These are phyloP conservation scores for Perca schrenkii DNA, from an alignment of 2,113 vertebrate species.

Conservation along the genomic window DNA sequence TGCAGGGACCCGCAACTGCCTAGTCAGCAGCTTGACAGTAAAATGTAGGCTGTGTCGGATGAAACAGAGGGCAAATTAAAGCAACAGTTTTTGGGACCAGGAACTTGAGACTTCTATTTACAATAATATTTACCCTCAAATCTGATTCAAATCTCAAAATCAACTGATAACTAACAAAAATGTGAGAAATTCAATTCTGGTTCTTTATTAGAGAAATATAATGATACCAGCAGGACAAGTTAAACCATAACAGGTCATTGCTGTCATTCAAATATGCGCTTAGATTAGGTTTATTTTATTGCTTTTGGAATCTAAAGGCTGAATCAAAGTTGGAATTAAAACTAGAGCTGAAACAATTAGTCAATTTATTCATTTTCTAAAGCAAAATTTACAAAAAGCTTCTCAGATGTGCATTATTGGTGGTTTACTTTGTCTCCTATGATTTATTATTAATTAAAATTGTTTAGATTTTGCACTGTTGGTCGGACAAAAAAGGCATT, in stretches of 20 bases:
- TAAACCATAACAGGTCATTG: constrained; percentile 6
- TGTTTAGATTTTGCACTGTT: not conserved
- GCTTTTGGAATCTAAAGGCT: not conserved
- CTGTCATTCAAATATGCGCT: constrained; percentile 10
- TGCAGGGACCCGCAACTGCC: constrained; percentile 78
- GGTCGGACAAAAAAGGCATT: not conserved
- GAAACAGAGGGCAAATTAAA: constrained; percentile 70
- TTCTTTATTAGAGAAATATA: not conserved
- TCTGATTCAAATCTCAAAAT: constrained; percentile 4
- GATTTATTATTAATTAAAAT: not conserved
- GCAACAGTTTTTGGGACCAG: constrained; percentile 51
- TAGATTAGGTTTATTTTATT: constrained; percentile 13
- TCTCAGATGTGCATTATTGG: not conserved
- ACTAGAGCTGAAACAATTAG: not conserved
- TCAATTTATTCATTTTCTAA: not conserved
- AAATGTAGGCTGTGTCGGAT: constrained; percentile 66
- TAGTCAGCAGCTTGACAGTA: constrained; percentile 80
- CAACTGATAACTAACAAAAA: not conserved
- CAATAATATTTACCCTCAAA: constrained; percentile 37
- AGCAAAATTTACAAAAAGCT: not conserved
- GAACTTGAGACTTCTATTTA: constrained; percentile 35
- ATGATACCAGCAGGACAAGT: not conserved
- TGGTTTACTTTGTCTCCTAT: not conserved
- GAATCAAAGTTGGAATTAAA: constrained; percentile 15
- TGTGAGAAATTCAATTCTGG: not conserved